These are phyloP conservation scores for Drosophila leontia DNA, from an alignment of 1,140 invertebrate genomes.

Conservation along the genomic window DNA sequence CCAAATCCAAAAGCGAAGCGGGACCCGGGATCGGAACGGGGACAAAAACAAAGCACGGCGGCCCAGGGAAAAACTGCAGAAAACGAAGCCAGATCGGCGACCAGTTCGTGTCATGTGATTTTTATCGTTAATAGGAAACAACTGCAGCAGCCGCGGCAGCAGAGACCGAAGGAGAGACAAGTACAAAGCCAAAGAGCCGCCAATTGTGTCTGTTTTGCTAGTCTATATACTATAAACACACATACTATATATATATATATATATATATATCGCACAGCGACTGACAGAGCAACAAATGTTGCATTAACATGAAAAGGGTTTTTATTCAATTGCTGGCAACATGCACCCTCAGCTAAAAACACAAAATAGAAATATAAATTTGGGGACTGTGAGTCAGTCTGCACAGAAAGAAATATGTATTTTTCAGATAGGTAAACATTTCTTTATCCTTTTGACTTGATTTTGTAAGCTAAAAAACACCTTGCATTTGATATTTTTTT, in stretches of 20 bases:
- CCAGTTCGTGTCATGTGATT: constrained; percentile 83
- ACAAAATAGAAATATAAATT: constrained; percentile 15
- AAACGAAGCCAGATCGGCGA: constrained; percentile 74
- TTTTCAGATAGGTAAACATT: not conserved
- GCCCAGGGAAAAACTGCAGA: constrained; percentile 47
- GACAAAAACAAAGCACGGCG: constrained; percentile 39
- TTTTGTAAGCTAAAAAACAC: not conserved
- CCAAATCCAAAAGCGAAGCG: constrained; percentile 44
- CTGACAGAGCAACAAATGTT: constrained; percentile 72
- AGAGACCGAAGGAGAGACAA: constrained; percentile 53
- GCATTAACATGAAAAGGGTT: constrained; percentile 81
- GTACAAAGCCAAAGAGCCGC: constrained; percentile 73
- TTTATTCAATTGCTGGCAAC: constrained; percentile 74
- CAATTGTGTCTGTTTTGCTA: constrained; percentile 51
- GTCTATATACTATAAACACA: constrained; percentile 23
- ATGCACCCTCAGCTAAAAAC: constrained; percentile 41
- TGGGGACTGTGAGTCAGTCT: constrained; percentile 37
- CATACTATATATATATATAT: not conserved
- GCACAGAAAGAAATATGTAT: constrained; percentile 6
- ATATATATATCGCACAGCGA: constrained; percentile 22
- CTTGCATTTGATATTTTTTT: not conserved
- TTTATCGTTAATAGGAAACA: constrained; percentile 83
- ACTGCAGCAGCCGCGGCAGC: constrained; percentile 63
- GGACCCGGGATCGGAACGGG: constrained; percentile 11
- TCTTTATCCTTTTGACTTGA: not conserved